Conservation (phyloP, 2,113 vertebrate genomes). For the Aldabrachelys gigantea region DNA sequence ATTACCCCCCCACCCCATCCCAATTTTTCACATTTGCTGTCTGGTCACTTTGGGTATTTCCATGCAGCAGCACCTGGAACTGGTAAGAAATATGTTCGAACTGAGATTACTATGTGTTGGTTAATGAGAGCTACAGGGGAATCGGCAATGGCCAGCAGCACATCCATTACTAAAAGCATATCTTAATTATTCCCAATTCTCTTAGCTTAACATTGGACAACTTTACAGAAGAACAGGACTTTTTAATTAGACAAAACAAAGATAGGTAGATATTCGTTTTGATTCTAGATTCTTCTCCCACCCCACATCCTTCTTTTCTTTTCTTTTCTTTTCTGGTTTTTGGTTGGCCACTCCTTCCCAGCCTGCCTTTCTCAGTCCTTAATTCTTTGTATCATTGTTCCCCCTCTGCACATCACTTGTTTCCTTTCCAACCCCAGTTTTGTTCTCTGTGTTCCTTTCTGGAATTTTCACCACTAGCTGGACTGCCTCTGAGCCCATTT, state of each 20-base stretch:
- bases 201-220: conserved; percentile 13
- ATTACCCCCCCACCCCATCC: too few species aligned
- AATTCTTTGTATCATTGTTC: neutral
- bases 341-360: neutral
- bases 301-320: neutral
- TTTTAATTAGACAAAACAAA: conserved; percentile 36
- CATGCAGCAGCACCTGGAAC: neutral
- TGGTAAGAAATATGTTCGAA: conserved; percentile 56
- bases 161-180: conserved; percentile 33
- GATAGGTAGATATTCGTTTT: neutral
- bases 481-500: neutral
- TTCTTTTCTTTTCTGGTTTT: neutral
- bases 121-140: conserved; percentile 59
- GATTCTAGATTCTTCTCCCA: neutral
- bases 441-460: neutral
- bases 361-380: neutral
- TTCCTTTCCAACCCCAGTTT: neutral
- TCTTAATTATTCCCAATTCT: conserved; percentile 23
- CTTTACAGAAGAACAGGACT: conserved; percentile 9
- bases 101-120: conserved; percentile 32
- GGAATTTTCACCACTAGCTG: neutral
- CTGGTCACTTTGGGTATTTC: neutral
- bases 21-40: too few species aligned
- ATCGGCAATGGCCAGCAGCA: conserved; percentile 9
- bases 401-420: neutral